Conservation (phyloP, 2,113 vertebrate species). For the Periophthalmodon schlosseri region DNA sequence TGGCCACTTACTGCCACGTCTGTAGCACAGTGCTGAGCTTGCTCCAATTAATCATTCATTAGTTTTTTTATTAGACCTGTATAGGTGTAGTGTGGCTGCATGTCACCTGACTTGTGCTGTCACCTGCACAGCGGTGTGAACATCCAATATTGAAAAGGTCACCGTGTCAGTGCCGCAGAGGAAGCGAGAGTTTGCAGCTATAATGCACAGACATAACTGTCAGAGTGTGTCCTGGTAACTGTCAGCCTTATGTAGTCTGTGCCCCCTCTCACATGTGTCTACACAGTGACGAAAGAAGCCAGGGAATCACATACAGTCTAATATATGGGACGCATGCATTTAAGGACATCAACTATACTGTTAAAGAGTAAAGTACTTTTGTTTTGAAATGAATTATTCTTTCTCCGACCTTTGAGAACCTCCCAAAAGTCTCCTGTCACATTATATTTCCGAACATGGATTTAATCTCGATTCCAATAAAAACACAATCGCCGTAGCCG, state of each 20-base stretch:
- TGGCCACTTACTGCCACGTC: constrained; percentile 17
- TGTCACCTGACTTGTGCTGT: constrained; percentile 40
- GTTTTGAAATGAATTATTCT: neutral
- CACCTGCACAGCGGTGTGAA: constrained; percentile 42
- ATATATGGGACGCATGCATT: constrained; percentile 10
- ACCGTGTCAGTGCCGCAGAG: constrained; percentile 32
- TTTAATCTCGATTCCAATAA: constrained; percentile 25
- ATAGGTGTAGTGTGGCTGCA: constrained; percentile 26
- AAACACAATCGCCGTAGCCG: constrained; percentile 16
- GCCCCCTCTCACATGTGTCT: neutral
- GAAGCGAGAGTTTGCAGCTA: constrained; percentile 54
- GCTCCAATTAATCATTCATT: constrained; percentile 44
- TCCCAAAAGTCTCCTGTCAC: constrained; percentile 16
- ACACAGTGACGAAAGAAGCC: neutral
- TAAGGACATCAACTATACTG: neutral
- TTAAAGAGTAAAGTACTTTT: neutral
- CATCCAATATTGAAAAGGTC: constrained; percentile 61
- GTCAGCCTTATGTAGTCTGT: constrained; percentile 17
- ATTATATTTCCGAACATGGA: constrained; percentile 20
- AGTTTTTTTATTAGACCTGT: constrained; percentile 20
- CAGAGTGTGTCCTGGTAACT: constrained; percentile 29
- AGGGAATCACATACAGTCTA: neutral
- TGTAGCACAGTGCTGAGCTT: neutral
- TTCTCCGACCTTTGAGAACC: neutral
- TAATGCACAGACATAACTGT: constrained; percentile 50